Base-by-base conservation (phyloP, 2,113 vertebrate genomes). In the Tapirus terrestris region DNA sequence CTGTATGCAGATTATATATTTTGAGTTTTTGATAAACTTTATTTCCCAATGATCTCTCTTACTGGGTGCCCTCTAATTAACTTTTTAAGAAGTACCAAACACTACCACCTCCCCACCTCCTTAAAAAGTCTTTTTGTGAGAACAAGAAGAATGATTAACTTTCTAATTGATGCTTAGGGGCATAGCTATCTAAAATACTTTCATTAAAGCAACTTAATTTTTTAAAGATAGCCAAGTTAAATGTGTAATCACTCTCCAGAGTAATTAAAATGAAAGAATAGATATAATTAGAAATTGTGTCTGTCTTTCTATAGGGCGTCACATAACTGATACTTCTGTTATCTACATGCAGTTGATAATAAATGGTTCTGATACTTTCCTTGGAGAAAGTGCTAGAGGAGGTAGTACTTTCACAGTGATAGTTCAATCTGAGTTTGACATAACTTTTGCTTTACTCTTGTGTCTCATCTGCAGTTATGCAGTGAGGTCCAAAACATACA, bases 111-210 rank as follows among this genome's bases (percentile, higher is more conserved):
- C 61, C 65, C 56, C 31, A 25, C 70, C 16, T 53, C 43, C 48
- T 68, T 67, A 83, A 97, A 98, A 81, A 27, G 39, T 97, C 12
- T 94, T 73, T 95, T 85, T 77, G 29, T 90, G 85, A 95, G 89
- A 97, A 96, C 88, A 98, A 98, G 95, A 12, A 39, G 85, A 96
- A 88, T 98, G 77, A 98, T 79, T 98, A 90, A 88, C 76, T 98
- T 98, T 70, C 31, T 97, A 97, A 97, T 27, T 91, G 72, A 51
- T 92, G 33, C 96, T 53, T 92, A 36, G 82, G 72, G 70, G 95
- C 67, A 83, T 96, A 96, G 83, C 45, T 96, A n/a, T 92, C 84
- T 97, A 85, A 89, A 95, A 67, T 89, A 97, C 80, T 98, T 98
- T 73, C 75, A 92, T 58, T 85, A 96, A 97, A 97, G 83, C 31